phyloP scores from a whole-genome alignment of 2,113 vertebrate genomes.

The Platysternon megacephalum region DNA sequence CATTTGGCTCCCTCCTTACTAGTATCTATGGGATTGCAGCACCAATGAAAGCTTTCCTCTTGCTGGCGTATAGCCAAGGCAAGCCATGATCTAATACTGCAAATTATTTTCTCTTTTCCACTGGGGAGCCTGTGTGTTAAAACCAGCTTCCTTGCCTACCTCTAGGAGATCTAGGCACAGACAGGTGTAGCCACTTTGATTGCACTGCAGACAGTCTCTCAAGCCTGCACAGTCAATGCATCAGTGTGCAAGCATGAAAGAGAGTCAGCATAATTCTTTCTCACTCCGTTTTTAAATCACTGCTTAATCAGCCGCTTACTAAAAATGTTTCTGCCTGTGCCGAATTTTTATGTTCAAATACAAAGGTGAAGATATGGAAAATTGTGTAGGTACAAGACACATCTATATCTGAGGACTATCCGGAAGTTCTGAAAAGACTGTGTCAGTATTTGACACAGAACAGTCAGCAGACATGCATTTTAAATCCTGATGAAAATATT shows the following conservation, averaged over 20 bases:
- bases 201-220: not conserved
- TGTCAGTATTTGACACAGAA: not conserved
- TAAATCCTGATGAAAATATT: not conserved
- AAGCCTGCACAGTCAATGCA: not conserved
- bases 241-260: not conserved
- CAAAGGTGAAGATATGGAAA: conserved; percentile 1
- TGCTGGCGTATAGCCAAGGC: conserved; percentile 66
- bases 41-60: conserved; percentile 50
- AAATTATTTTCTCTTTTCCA: conserved; percentile 72
- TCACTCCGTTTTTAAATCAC: conserved; percentile 36
- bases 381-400: conserved; percentile 22
- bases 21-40: not conserved
- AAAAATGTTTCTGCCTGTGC: conserved; percentile 32
- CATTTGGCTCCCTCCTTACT: not conserved
- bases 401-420: not conserved
- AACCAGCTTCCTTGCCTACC: conserved; percentile 28
- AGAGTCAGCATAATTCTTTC: not conserved
- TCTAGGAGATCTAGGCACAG: not conserved
- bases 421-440: not conserved
- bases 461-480: not conserved
- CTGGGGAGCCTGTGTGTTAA: conserved; percentile 38
- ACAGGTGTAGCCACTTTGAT: conserved; percentile 29
- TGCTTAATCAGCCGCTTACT: conserved; percentile 45
- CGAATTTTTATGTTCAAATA: conserved; percentile 46
- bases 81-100: conserved; percentile 70